Conservation (phyloP, 2,113 vertebrate genomes). For the Rhodinocichla rosea region DNA sequence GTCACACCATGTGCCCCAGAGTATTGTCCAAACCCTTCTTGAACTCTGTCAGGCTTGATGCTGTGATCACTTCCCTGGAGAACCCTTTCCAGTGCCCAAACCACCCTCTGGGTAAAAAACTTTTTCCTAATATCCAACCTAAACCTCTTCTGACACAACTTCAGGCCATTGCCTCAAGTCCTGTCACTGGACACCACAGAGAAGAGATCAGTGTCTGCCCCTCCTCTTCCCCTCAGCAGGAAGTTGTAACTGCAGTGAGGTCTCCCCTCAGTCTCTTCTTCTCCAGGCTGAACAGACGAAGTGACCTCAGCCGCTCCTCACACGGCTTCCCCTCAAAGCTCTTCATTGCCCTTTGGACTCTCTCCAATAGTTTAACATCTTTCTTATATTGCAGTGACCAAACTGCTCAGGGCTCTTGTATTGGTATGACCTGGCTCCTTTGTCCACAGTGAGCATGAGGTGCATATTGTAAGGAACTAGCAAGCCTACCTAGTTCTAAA, state of each 20-base stretch:
- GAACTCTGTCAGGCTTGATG: background rate
- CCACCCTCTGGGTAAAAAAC: background rate
- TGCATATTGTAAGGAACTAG: background rate
- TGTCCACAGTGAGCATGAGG: background rate
- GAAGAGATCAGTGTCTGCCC: too few species aligned
- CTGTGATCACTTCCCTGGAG: background rate
- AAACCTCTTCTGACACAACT: background rate
- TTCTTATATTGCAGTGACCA: background rate
- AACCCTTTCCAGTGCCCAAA: background rate
- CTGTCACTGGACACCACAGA: background rate
- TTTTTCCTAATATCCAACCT: background rate
- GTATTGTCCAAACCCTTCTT: background rate
- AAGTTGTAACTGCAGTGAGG: background rate
- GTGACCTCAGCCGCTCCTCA: accelerated
- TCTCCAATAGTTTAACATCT: background rate
- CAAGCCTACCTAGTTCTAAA: background rate
- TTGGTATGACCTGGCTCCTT: background rate
- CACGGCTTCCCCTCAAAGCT: background rate
- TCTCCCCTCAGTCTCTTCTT: background rate
- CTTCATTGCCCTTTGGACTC: background rate
- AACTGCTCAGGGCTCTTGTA: background rate
- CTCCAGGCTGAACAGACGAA: too few species aligned
- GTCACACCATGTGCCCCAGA: too few species aligned
- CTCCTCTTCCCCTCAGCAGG: accelerated
- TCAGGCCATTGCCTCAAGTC: accelerated